A percentile compares a stretch with the other conserved stretches of the same genome.
phyloP scores from a whole-genome alignment of 2,888 invertebrate genomes.

The Epinotia bilunana region DNA sequence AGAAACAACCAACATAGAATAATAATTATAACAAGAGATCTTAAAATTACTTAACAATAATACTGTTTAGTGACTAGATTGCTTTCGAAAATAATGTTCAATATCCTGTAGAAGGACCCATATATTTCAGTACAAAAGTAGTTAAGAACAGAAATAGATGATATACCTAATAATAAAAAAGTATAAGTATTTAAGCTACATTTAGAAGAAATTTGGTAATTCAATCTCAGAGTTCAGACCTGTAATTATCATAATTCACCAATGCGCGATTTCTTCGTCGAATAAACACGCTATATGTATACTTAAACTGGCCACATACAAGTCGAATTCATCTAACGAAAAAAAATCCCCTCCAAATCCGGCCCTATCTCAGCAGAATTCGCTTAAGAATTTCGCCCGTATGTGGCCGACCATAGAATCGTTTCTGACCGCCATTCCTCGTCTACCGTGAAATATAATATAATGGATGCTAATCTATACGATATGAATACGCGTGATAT shows the following conservation, averaged over 20 bases:
- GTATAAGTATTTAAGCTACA: neutral
- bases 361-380: too few species aligned
- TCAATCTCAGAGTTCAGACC: neutral
- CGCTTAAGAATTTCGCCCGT: too few species aligned
- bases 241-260: neutral
- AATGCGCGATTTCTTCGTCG: neutral
- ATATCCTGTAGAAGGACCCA: neutral
- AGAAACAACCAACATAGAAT: neutral
- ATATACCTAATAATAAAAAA: neutral
- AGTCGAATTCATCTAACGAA: too few species aligned
- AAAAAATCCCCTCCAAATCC: too few species aligned
- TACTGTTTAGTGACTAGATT: conserved; percentile 12
- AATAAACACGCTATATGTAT: neutral
- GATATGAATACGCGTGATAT: conserved; percentile 38
- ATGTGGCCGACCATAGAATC: too few species aligned
- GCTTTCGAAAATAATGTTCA: neutral
- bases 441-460: neutral
- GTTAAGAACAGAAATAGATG: neutral
- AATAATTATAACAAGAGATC: neutral
- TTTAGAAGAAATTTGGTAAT: neutral
- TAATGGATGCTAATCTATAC: conserved; percentile 27
- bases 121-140: neutral
- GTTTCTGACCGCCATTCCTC: neutral
- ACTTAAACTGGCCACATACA: neutral
- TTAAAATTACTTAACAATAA: conserved; percentile 23